These are phyloP conservation scores for Ophion ventricosus DNA, from an alignment of 2,888 invertebrate genomes.

Conservation along the genomic window DNA sequence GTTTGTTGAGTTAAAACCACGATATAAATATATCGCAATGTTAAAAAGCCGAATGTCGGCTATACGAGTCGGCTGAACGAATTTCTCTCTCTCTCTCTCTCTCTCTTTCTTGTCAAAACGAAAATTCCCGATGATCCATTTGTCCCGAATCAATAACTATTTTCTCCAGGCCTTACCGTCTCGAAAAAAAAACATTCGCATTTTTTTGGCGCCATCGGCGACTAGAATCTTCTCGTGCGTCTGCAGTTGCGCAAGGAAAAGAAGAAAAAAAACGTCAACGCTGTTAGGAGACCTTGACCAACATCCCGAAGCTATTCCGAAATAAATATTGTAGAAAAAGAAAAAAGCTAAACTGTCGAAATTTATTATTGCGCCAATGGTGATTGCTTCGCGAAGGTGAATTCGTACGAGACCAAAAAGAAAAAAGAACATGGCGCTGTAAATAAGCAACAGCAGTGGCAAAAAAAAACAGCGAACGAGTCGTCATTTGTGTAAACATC, in stretches of 20 bases:
- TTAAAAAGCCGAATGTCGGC: background rate
- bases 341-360: background rate
- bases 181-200: background rate
- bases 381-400: background rate
- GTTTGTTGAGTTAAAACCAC: background rate
- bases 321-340: background rate
- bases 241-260: background rate
- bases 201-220: conserved; percentile 1
- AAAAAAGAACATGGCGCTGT: no score
- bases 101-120: background rate
- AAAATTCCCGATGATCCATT: background rate
- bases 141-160: background rate
- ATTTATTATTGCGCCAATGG: background rate
- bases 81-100: background rate
- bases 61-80: background rate
- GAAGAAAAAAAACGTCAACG: background rate
- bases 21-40: background rate
- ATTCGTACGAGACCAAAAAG: no score
- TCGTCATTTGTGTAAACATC: no score
- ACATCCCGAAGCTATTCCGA: conserved; percentile 6
- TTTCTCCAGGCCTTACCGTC: background rate
- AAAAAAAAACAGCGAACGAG: no score
- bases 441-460: no score
- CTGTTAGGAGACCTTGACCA: conserved; percentile 5
- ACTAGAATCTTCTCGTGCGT: conserved; percentile 5